Evolutionary conservation across 2,888 invertebrate species (phyloP), one percentile per base, ranked within the genome.

Genomic region (Eristalinus sepulchralis): DNA sequence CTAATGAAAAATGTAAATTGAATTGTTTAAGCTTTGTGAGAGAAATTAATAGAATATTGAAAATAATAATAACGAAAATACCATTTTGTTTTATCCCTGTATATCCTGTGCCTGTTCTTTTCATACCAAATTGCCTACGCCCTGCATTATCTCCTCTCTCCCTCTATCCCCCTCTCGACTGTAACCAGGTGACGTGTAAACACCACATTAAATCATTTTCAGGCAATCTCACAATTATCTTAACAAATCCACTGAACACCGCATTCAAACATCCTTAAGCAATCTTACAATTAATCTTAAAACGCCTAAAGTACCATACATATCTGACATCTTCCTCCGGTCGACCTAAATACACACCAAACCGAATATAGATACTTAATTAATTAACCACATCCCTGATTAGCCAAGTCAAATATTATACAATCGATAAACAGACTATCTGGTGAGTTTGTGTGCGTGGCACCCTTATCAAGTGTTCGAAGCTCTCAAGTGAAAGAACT

Each of bases 291-390:
- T n/a, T 10, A 39, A 39, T 0, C 39, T 1, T n/a, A n/a, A n/a
- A 13, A n/a, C 13, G n/a, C n/a, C 13, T n/a, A 13, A 13, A 5
- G 39, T 47, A 4, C 6, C n/a, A 17, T 17, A 2, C n/a, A 17
- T 47, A 47, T 47, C 39, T n/a, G 17, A 17, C 60, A 60, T 59
- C 59, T 59, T 60, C 36, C 59, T 60, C 57, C 39, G 11, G 17
- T 31, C 59, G 47, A 31, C 71, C 60, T 59, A 71, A 39, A 71
- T 60, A 71, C 60, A 59, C 34, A 59, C 24, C 34, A 13, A n/a
- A 22, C 34, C 59, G 11, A 60, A 71, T n/a, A 20, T 70, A 59
- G 13, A 36, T 59, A 11, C 59, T 31, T 47, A 60, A 59, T 71
- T 71, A 71, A 71, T 47, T 71, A 39, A 27, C 20, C 17, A 39